Evolutionary conservation across 2,797 vertebrate species (phyloP), one percentile per base, ranked within the genome.

Genomic region (Capromys pilorides): DNA sequence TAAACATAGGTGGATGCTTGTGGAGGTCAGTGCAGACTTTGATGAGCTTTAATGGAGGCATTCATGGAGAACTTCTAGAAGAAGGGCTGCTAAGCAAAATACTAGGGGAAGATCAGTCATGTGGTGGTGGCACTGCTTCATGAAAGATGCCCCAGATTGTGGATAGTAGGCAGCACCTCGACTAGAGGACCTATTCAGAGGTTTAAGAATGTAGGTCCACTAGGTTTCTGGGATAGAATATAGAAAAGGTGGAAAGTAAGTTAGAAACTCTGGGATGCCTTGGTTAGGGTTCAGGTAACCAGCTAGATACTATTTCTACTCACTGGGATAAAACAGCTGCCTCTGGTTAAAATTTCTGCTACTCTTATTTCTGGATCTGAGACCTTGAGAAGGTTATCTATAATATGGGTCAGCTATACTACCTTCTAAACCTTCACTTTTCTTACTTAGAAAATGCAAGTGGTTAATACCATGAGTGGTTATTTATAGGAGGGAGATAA

Each of bases 291-390:
- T 66, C 22, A 41, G 28, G 39, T 66, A 80, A 75, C 33, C 39
- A 33, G 21, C 24, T 73, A 5, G 2, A 66, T 64, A 71, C 54
- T 19, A 1, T 62, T 89, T 90, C 75, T 51, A 86, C 24, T 89
- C 57, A 41, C 54, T 79, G 45, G 45, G 26, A 33, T 28, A 71
- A 80, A 79, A 57, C 12, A 31, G n/a, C 10, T 51, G 7, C 14
- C n/a, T 79, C 73, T 81, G 45, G 36, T 88, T 91, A 61, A 77
- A n/a, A n/a, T 92, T 86, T 81, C 67, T 69, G 41, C n/a, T 54
- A 81, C n/a, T 81, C 24, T 7, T 82, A 13, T 77, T 81, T 81
- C 59, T 41, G 2, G 31, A 61, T 51, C 59, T 69, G 22, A 89
- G 73, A 75, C 75, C 45, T 31, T 31, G 59, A 73, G 16, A 77